A percentile compares a stretch with the other conserved stretches of the same genome.
phyloP scores from a whole-genome alignment of 2,113 vertebrate genomes.

The Aplodontia rufa region DNA sequence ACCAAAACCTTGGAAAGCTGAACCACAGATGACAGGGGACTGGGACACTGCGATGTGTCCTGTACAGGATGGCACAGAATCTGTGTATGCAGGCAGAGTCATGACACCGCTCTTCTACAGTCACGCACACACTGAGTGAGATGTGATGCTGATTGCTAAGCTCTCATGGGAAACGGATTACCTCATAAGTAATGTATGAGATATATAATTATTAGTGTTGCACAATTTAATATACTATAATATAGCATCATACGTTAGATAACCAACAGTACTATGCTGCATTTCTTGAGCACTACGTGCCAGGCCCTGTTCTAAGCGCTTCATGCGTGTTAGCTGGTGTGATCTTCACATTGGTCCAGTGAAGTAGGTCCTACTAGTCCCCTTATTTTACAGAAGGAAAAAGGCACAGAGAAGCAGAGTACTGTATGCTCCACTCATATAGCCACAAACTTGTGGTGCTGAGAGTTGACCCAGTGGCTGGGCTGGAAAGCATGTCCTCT shows the following conservation, averaged over 20 bases:
- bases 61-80: background rate
- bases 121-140: background rate
- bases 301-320: background rate
- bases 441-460: background rate
- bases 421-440: background rate
- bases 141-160: background rate
- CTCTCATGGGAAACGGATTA: background rate
- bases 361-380: background rate
- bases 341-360: background rate
- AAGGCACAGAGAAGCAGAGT: background rate
- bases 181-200: background rate
- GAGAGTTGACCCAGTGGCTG: background rate
- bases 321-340: background rate
- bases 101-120: background rate
- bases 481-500: background rate
- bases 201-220: background rate
- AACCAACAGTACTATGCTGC: background rate
- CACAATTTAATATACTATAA: background rate
- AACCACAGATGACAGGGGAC: background rate
- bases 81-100: background rate
- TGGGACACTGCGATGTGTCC: rapidly evolving
- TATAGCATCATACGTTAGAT: background rate
- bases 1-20: background rate
- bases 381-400: background rate
- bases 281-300: background rate